Conservation (phyloP, 2,113 vertebrate species). For the Diadophis punctatus region DNA sequence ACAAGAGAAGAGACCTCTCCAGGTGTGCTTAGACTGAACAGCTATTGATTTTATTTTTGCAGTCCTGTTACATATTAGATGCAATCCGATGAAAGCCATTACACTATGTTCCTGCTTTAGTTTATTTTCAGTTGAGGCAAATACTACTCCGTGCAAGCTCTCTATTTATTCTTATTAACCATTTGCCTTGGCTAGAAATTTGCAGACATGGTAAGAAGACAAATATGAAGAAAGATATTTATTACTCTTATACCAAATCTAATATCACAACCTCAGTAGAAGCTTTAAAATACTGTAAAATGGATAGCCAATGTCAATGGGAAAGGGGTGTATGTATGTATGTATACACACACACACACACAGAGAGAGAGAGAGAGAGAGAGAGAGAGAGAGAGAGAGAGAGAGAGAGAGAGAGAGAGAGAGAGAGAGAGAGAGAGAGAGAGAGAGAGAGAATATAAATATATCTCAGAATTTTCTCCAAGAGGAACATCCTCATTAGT, state of each 20-base stretch:
- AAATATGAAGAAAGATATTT: neutral
- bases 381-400: too few relatives aligned
- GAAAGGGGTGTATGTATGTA: neutral
- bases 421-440: too few relatives aligned
- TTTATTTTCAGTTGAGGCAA: neutral
- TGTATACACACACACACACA: too few relatives aligned
- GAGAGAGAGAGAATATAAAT: too few relatives aligned
- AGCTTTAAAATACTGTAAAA: neutral
- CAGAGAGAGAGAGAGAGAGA: too few relatives aligned
- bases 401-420: too few relatives aligned
- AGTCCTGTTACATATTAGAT: neutral
- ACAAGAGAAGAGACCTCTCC: neutral
- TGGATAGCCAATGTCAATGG: neutral
- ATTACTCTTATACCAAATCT: neutral
- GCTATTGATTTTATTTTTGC: neutral
- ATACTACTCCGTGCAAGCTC: neutral
- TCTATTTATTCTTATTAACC: neutral
- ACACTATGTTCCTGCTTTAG: neutral
- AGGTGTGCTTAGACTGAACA: too few relatives aligned
- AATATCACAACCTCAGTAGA: neutral
- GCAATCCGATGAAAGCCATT: neutral
- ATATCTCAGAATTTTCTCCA: neutral
- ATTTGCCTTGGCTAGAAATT: neutral
- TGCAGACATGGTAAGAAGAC: neutral
- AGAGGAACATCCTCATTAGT: neutral